Percentiles rank a stretch among this genome's conserved stretches.
These are phyloP conservation scores for Eueremaeus valkanovi DNA, from an alignment of 2,888 invertebrate species.

Conservation along the genomic window DNA sequence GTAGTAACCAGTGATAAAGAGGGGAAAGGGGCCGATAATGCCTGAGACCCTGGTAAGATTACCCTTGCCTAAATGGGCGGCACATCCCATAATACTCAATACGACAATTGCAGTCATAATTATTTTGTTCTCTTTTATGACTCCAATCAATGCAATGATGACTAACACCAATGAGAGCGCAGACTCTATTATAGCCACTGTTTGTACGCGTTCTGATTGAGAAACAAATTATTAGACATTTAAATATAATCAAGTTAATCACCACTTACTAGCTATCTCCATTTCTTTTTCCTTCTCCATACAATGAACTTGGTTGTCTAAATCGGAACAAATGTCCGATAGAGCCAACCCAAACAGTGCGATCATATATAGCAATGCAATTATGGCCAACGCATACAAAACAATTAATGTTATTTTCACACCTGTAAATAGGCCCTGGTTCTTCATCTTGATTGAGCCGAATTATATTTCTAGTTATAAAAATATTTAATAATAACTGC, in stretches of 20 bases:
- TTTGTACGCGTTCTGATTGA: no score
- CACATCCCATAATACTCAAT: no score
- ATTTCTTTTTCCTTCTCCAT: not conserved
- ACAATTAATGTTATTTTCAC: conserved; percentile 7
- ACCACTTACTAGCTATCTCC: not conserved
- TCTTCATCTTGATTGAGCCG: no score
- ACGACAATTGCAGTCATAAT: no score
- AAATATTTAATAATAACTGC: no score
- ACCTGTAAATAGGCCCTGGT: not conserved
- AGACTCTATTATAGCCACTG: not conserved
- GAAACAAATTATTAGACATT: no score
- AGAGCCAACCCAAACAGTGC: not conserved
- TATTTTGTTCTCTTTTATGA: conserved; percentile 2
- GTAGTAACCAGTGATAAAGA: no score
- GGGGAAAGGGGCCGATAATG: no score
- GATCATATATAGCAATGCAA: not conserved
- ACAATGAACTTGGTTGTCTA: not conserved
- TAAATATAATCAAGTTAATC: not conserved
- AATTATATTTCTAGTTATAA: no score
- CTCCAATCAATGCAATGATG: not conserved
- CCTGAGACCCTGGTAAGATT: no score
- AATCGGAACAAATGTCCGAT: not conserved
- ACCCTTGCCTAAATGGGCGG: no score
- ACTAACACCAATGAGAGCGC: not conserved
- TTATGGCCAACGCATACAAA: not conserved